Conservation (phyloP, 2,797 vertebrate genomes). For the Fratercula arctica region DNA sequence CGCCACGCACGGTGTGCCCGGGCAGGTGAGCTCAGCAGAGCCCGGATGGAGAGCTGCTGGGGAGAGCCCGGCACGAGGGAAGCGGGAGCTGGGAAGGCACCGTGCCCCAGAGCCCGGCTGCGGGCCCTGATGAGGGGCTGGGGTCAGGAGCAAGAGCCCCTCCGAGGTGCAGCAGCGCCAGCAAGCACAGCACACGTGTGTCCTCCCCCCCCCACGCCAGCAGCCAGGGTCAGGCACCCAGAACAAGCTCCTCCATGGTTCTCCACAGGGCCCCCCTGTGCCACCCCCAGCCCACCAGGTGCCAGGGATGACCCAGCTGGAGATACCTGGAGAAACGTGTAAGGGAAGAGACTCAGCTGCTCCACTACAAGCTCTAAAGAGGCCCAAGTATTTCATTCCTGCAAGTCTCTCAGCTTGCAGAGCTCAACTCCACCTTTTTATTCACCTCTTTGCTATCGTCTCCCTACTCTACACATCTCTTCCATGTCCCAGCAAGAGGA, state of each 20-base stretch:
- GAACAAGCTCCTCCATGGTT: fast-evolving
- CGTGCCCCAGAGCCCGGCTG: fast-evolving
- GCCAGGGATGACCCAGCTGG: fast-evolving
- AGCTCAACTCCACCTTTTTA: fast-evolving
- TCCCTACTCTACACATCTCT: fast-evolving
- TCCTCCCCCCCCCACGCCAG: not conserved
- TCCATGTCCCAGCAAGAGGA: fast-evolving
- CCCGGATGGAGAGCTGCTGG: fast-evolving
- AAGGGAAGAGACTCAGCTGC: no score
- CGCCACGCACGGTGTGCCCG: fast-evolving
- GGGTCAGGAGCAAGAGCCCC: not conserved
- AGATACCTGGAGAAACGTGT: fast-evolving
- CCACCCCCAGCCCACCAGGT: fast-evolving
- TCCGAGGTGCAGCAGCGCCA: fast-evolving
- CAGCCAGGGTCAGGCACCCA: no score
- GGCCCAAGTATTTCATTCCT: fast-evolving
- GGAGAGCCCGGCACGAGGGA: fast-evolving
- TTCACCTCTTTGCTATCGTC: fast-evolving
- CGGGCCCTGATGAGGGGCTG: not conserved
- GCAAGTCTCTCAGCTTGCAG: fast-evolving
- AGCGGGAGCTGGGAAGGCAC: fast-evolving
- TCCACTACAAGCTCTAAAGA: fast-evolving
- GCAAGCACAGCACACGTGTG: fast-evolving
- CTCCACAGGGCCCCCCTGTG: not conserved
- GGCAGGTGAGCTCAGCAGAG: not conserved